phyloP scores from a whole-genome alignment of 2,113 vertebrate genomes.

The Aramus guarauna region DNA sequence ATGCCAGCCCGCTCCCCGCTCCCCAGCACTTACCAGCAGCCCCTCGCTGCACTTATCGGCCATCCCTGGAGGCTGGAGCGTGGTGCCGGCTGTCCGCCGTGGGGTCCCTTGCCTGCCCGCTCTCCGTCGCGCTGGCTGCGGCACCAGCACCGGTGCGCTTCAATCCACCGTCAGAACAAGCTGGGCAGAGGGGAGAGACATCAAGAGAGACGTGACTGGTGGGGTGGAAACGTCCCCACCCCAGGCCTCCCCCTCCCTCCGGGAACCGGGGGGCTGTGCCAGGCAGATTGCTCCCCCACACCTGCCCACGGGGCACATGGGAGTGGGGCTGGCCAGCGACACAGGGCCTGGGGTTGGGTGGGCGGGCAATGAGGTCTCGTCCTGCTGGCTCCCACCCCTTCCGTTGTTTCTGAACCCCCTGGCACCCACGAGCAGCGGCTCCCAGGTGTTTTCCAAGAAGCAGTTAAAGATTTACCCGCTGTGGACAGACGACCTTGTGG shows the following conservation, averaged over 20 bases:
- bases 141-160: neutral
- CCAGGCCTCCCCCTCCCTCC: neutral
- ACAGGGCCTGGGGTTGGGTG: rapidly evolving
- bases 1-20: neutral
- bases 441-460: conserved; percentile 51
- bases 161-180: conserved; percentile 36
- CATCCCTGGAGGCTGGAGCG: conserved; percentile 58
- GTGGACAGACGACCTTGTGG: conserved; percentile 36
- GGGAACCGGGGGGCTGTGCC: neutral
- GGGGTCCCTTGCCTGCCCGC: neutral
- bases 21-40: conserved; percentile 63
- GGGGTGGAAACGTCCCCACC: neutral
- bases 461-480: conserved; percentile 61
- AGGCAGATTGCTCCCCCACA: neutral
- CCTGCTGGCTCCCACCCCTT: neutral
- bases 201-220: conserved; percentile 7
- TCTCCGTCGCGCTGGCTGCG: neutral
- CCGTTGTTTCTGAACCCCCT: neutral
- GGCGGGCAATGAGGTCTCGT: rapidly evolving
- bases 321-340: neutral
- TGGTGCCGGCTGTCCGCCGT: neutral
- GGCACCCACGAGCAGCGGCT: neutral
- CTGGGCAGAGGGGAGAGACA: conserved; percentile 39
- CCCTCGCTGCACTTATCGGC: conserved; percentile 70
- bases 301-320: neutral